Evolutionary conservation across 2,113 vertebrate species (phyloP), one percentile per base, ranked within the genome.

Genomic region (Heterotilapia buettikoferi): DNA sequence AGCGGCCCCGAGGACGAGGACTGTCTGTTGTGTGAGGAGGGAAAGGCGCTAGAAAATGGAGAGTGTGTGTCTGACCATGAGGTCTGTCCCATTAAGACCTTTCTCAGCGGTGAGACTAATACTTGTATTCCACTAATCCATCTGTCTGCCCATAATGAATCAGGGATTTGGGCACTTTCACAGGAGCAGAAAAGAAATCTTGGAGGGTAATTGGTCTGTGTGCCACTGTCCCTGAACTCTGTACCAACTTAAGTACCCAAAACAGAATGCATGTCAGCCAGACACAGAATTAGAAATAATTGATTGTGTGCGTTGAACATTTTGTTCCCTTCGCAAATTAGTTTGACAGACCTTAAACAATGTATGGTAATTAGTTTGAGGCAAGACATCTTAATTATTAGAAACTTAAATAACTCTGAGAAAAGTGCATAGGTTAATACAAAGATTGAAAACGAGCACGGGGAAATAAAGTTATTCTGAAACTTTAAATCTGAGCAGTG

Each of bases 21-120:
- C 21, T 99, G 98, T 12, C 93, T 94, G 33, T 92, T 90, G 2
- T 99, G 98, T 86, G 83, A 43, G 33, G 86, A 53, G 0, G 91
- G 84, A 4, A 88, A 94, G 73, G 92, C 82, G 0, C 92, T 97
- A 1, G 84, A 76, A 19, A 86, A 14, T 0, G 97, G 97, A 10
- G 92, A 80, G 11, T 99, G 98, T 57, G 90, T 94, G 94, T 33
- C 95, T 21, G 53, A 92, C 81, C 56, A 56, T 43, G 92, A 92
- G 53, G 84, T 78, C 80, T 96, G 93, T 45, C 91, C 83, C 40
- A 26, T 31, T 73, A 94, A 92, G 83, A 97, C 90, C 83, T 96
- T 97, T 90, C 95, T 95, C 93, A 95, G 92, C 4, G 96, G 98
- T 99, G 96, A 93, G 97, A 86, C 86, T 84, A 68, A 89, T 54